phyloP scores from a whole-genome alignment of 2,113 vertebrate species.

The Oophaga pumilio region DNA sequence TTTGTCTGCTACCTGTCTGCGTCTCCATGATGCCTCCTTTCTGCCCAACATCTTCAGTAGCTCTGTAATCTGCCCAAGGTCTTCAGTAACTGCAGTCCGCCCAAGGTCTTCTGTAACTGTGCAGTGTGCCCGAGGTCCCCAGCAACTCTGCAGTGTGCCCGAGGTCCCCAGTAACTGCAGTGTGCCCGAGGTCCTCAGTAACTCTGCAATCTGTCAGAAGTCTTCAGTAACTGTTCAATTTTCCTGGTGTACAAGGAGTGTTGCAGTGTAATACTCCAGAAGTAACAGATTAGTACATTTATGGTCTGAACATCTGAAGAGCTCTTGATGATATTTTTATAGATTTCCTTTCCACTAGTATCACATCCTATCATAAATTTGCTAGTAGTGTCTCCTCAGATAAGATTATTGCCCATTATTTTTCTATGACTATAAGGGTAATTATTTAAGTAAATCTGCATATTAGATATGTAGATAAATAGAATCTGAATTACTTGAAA shows the following conservation, averaged over 20 bases:
- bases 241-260: not conserved
- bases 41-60: no score
- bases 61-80: no score
- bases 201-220: no score
- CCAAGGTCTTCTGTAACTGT: no score
- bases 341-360: not conserved
- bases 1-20: no score
- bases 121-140: no score
- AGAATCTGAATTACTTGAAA: not conserved
- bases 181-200: no score
- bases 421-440: not conserved
- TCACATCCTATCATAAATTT: not conserved
- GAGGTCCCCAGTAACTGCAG: no score
- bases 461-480: not conserved
- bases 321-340: slow-evolving; percentile 42
- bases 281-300: not conserved
- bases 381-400: not conserved
- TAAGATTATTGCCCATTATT: not conserved
- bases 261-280: not conserved
- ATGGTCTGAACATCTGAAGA: not conserved
- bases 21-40: no score
- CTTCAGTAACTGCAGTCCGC: no score
- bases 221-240: no score
- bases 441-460: not conserved
- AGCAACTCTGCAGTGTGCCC: no score